A percentile compares a stretch with the other conserved stretches of the same genome.
Evolutionary conservation across 1,140 invertebrate species (phyloP).

Genomic region (Phortica variegata): DNA sequence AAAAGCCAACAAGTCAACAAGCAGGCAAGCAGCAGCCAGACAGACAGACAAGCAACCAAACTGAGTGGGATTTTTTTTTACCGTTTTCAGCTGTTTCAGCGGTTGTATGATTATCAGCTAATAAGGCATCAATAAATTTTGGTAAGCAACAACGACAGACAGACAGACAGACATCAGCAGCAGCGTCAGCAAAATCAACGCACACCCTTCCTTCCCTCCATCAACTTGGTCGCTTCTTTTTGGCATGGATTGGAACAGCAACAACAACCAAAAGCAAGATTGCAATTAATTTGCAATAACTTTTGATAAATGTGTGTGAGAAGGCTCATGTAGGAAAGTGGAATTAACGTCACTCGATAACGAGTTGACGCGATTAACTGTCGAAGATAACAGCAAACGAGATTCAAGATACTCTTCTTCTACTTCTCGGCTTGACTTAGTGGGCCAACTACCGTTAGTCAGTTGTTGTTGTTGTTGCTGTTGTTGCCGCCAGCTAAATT

Average conservation of each 20-base stretch:
- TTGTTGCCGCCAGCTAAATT: too few species aligned
- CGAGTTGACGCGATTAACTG: conserved; percentile 46
- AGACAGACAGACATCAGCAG: neutral
- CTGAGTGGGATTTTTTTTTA: conserved; percentile 37
- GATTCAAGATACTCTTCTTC: too few species aligned
- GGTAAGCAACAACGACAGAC: conserved; percentile 20
- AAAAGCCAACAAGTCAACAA: too few species aligned
- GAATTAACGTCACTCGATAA: conserved; percentile 42
- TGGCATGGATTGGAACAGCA: conserved; percentile 4
- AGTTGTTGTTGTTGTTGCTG: too few species aligned
- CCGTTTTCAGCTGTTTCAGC: conserved; percentile 27
- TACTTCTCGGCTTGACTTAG: too few species aligned
- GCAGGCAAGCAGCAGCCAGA: too few species aligned
- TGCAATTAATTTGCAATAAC: conserved; percentile 55
- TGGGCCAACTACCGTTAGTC: too few species aligned
- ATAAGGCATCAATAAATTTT: conserved; percentile 43
- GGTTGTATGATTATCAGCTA: conserved; percentile 42
- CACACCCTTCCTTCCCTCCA: too few species aligned
- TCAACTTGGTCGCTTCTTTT: neutral
- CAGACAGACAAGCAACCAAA: too few species aligned
- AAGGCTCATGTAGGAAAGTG: conserved; percentile 22
- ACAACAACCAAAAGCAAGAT: conserved; percentile 33
- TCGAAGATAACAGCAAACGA: conserved; percentile 21
- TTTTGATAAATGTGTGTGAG: conserved; percentile 47
- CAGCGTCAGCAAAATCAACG: conserved; percentile 1